These are phyloP conservation scores for Holacanthus passer DNA, from an alignment of 2,113 vertebrate species.

Conservation along the genomic window DNA sequence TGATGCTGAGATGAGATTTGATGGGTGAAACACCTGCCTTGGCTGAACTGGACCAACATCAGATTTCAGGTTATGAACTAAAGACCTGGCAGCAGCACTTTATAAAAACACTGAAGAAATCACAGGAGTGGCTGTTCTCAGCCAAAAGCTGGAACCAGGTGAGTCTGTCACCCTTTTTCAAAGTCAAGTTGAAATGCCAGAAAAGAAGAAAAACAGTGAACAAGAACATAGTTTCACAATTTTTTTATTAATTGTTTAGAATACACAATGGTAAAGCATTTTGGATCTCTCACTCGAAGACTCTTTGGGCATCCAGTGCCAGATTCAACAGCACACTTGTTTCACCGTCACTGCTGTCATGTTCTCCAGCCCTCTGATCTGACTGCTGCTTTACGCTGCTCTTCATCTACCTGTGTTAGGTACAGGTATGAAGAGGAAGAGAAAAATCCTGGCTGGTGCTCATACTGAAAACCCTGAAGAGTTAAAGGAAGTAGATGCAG, in stretches of 20 bases:
- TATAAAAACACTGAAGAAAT: slow-evolving; percentile 19
- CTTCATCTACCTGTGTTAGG: neutral
- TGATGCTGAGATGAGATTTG: slow-evolving; percentile 38
- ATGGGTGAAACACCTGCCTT: slow-evolving; percentile 38
- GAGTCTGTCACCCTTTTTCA: neutral
- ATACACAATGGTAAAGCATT: slow-evolving; percentile 70
- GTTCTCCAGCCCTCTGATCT: slow-evolving; percentile 35
- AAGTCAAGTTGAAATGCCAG: neutral
- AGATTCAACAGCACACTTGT: slow-evolving; percentile 46
- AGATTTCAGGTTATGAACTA: slow-evolving; percentile 16
- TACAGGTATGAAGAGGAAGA: neutral
- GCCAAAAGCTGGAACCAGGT: slow-evolving; percentile 14
- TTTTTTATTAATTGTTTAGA: slow-evolving; percentile 72
- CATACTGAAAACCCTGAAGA: slow-evolving; percentile 1
- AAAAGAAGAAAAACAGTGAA: slow-evolving; percentile 17
- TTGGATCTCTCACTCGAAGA: slow-evolving; percentile 58
- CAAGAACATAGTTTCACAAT: slow-evolving; percentile 24
- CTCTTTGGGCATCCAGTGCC: slow-evolving; percentile 70
- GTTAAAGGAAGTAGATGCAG: slow-evolving; percentile 2
- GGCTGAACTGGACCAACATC: slow-evolving; percentile 26
- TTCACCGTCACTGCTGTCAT: neutral
- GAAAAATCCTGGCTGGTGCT: neutral
- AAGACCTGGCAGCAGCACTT: slow-evolving; percentile 19
- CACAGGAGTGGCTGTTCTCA: neutral
- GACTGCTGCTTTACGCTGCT: neutral